Conservation (phyloP, 2,113 vertebrate genomes). For the Charadrius vociferus region DNA sequence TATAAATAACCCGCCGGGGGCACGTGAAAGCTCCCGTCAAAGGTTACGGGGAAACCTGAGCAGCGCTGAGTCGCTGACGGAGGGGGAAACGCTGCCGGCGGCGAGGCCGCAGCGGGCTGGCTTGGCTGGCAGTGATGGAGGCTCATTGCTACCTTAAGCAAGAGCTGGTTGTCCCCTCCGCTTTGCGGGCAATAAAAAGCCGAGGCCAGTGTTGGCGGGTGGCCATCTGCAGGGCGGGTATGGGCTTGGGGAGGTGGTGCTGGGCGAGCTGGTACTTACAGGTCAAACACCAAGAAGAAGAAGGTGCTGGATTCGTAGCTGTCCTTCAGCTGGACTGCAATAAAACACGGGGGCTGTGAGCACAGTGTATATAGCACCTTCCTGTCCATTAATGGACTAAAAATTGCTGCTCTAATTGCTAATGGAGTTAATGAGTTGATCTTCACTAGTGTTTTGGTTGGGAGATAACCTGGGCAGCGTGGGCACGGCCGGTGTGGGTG, state of each 20-base stretch:
- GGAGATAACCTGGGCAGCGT: not conserved
- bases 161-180: not conserved
- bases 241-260: not conserved
- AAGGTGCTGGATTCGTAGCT: slow-evolving; percentile 93
- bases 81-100: not conserved
- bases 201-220: not conserved
- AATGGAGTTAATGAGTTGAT: not conserved
- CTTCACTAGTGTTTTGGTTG: not conserved
- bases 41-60: slow-evolving; percentile 73
- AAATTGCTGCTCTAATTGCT: not conserved
- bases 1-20: slow-evolving; percentile 35
- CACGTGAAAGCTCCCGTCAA: slow-evolving; percentile 9
- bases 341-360: slow-evolving; percentile 29
- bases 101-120: too few species aligned
- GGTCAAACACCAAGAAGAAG: slow-evolving; percentile 96
- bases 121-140: too few species aligned
- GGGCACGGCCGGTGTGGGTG: fast-evolving
- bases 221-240: not conserved
- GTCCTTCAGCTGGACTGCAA: slow-evolving; percentile 95
- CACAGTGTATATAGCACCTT: not conserved
- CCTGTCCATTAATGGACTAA: not conserved
- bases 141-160: not conserved
- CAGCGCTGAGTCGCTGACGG: not conserved
- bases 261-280: slow-evolving; percentile 82
- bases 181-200: not conserved